phyloP scores from a whole-genome alignment of 1,140 invertebrate genomes.

The Papilio machaon region DNA sequence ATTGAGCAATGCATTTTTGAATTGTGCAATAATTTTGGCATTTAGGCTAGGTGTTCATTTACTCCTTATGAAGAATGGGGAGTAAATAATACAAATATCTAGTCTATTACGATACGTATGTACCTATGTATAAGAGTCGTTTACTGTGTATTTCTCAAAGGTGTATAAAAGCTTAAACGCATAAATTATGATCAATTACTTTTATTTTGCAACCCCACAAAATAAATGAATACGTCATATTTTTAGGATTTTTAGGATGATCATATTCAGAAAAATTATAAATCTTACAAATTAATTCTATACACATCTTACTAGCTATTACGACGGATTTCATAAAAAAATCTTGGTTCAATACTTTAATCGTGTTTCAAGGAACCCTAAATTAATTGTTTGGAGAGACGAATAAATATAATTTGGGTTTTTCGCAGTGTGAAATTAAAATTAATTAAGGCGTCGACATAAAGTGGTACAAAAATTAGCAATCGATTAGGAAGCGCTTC shows the following conservation, averaged over 20 bases:
- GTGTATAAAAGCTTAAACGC: too few species aligned
- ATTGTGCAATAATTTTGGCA: conserved; percentile 1
- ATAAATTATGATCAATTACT: too few species aligned
- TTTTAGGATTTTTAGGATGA: neutral
- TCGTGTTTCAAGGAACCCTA: neutral
- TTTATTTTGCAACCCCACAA: neutral
- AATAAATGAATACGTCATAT: neutral
- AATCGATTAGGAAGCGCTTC: conserved; percentile 22
- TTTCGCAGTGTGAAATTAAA: conserved; percentile 2
- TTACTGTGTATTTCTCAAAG: too few species aligned
- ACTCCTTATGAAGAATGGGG: neutral
- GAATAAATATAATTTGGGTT: conserved; percentile 27
- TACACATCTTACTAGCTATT: neutral
- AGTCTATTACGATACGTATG: neutral
- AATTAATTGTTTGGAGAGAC: neutral
- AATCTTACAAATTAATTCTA: too few species aligned
- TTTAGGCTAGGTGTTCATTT: neutral
- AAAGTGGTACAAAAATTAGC: neutral
- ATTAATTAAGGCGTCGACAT: neutral
- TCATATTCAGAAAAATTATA: too few species aligned
- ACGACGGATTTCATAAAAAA: neutral
- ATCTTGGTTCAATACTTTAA: neutral
- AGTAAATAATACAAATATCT: neutral
- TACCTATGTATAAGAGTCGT: too few species aligned
- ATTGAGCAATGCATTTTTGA: too few species aligned